Evolutionary conservation across 2,797 vertebrate genomes (phyloP), one percentile per base, ranked within the genome.

Genomic region (Darevskia mixta): DNA sequence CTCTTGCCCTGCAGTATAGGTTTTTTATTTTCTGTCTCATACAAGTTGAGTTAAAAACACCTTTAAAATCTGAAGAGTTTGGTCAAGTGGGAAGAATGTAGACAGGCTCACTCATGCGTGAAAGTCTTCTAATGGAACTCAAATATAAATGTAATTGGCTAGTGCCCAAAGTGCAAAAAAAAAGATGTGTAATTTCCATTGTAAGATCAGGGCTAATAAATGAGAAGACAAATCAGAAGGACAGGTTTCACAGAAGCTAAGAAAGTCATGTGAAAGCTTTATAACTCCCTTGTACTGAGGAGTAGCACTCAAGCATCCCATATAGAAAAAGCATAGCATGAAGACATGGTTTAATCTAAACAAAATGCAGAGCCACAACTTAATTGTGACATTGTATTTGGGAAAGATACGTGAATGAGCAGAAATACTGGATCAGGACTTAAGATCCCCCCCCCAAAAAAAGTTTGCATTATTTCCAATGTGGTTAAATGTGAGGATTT

Each of bases 201-300:
- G 95, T 87, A 86, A 93, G 83, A 89, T 71, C 83, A 93, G 95
- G 96, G 93, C 96, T 97, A 96, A 96, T 86, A 93, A 88, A 94
- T 58, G 67, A 92, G 88, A 85, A 90, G 87, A 58, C 86, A 90
- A 91, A 92, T 90, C 91, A 89, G 78, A 92, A 89, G 90, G 75
- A 66, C 66, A 85, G 79, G 79, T 93, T 93, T 91, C 85, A 82
- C 80, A 92, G 90, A 86, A 87, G 58, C 0, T 3, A 90, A 86
- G 88, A 92, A 78, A 67, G 55, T 49, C 89, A 90, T 75, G 79
- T 17, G 55, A 91, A 94, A 76, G 45, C 72, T 93, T 95, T 91
- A 93, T 85, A 77, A 15, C 82, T 18, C 78, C 79, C 92, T 95
- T 90, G 94, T 81, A 79, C 79, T 8, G 79, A 94, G 88, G 78